These are phyloP conservation scores for Drosophila kambysellisi DNA, from an alignment of 2,888 invertebrate genomes.

Conservation along the genomic window DNA sequence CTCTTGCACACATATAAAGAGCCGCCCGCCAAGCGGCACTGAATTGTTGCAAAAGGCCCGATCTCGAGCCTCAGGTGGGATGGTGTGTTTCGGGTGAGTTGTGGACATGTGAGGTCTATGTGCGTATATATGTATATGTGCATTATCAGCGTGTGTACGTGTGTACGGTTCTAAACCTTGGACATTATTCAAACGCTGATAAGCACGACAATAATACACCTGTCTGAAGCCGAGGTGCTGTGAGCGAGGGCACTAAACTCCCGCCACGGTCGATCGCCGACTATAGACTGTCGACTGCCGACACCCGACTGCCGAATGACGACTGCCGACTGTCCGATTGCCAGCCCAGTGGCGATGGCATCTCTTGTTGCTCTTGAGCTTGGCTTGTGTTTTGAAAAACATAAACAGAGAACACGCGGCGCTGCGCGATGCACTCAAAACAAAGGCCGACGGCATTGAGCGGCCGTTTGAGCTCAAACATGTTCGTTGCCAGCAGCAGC, in stretches of 20 bases:
- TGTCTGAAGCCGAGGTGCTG: slow-evolving; percentile 6
- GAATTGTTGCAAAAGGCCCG: slow-evolving; percentile 1
- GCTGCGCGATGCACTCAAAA: slow-evolving; percentile 44
- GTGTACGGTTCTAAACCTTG: neutral
- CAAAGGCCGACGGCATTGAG: slow-evolving; percentile 32
- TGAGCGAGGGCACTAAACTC: neutral
- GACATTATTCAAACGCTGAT: slow-evolving; percentile 34
- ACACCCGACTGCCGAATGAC: slow-evolving; percentile 8
- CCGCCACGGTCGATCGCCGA: neutral
- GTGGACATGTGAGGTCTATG: neutral
- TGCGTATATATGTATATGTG: neutral
- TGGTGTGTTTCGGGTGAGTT: slow-evolving; percentile 8
- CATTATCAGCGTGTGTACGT: neutral
- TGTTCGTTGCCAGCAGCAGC: slow-evolving; percentile 35
- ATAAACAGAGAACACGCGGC: slow-evolving; percentile 57
- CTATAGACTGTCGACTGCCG: neutral
- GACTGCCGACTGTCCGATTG: neutral
- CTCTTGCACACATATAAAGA: slow-evolving; percentile 5
- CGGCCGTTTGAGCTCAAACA: slow-evolving; percentile 52
- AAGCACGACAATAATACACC: slow-evolving; percentile 27
- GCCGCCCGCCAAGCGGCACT: neutral
- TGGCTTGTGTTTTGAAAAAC: slow-evolving; percentile 41
- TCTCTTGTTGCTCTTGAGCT: slow-evolving; percentile 57
- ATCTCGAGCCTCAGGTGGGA: neutral
- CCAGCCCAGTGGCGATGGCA: neutral